phyloP scores from a whole-genome alignment of 2,888 invertebrate species.

The Diogma glabrata region DNA sequence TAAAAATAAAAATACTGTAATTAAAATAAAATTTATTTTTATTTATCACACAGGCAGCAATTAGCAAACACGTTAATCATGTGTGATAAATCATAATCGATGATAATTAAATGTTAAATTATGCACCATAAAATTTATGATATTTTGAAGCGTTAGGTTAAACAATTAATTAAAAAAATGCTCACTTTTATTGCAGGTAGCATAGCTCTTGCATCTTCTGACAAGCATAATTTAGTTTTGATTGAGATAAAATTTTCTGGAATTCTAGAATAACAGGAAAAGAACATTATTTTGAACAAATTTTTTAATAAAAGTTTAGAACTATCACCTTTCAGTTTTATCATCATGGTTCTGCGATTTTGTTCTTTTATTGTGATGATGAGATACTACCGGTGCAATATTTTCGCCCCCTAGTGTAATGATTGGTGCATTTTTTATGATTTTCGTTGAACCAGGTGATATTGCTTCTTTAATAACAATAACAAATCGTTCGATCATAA shows the following conservation, averaged over 20 bases:
- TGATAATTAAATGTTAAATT: too few species aligned
- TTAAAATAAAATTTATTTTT: too few species aligned
- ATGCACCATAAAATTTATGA: too few species aligned
- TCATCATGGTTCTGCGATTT: neutral
- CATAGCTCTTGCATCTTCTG: slow-evolving; percentile 6
- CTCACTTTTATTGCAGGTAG: slow-evolving; percentile 9
- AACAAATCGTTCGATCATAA: slow-evolving; percentile 7
- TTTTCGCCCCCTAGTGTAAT: neutral
- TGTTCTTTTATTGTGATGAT: neutral
- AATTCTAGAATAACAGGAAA: neutral
- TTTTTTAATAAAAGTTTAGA: too few species aligned
- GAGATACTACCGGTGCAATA: neutral
- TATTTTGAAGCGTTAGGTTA: too few species aligned
- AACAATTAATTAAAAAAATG: too few species aligned
- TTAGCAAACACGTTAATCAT: too few species aligned
- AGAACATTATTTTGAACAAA: neutral
- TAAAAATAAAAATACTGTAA: too few species aligned
- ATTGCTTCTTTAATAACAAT: neutral
- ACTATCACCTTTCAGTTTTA: too few species aligned
- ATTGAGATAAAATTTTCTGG: too few species aligned
- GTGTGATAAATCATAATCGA: too few species aligned
- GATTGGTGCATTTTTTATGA: neutral
- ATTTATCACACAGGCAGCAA: too few species aligned
- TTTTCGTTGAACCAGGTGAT: neutral
- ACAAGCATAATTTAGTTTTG: neutral